Evolutionary conservation across 2,797 vertebrate genomes (phyloP).

Genomic region (Oreochromis mossambicus): DNA sequence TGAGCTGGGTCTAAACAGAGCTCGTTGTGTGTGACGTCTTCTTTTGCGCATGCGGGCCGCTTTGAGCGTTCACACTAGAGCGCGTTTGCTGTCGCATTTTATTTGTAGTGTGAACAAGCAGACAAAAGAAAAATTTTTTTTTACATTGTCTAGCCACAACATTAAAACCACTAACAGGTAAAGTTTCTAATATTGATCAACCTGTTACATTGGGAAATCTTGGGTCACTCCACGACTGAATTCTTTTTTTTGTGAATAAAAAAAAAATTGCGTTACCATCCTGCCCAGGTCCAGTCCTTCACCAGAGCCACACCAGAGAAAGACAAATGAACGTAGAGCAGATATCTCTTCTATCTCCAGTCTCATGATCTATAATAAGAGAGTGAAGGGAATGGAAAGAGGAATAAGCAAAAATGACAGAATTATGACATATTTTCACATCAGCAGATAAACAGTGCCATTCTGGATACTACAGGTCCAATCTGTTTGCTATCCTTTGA

Average conservation of each 20-base stretch:
- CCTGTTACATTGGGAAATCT: background rate
- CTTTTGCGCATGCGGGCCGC: too few relatives aligned
- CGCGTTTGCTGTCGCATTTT: too few relatives aligned
- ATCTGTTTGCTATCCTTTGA: background rate
- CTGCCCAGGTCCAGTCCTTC: constrained; percentile 95
- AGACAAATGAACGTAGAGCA: constrained; percentile 90
- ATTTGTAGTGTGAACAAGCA: too few relatives aligned
- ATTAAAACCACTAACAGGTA: background rate
- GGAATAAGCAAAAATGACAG: background rate
- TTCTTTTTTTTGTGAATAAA: background rate
- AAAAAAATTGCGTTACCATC: constrained; percentile 78
- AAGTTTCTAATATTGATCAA: background rate
- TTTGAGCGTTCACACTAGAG: too few relatives aligned
- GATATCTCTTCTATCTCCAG: constrained; percentile 97
- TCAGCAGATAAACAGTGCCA: background rate
- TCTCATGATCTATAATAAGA: constrained; percentile 89
- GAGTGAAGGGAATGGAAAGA: background rate
- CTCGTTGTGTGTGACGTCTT: too few relatives aligned
- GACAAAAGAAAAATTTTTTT: background rate
- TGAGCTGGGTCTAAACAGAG: too few relatives aligned
- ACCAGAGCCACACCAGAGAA: constrained; percentile 96
- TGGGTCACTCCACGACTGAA: background rate
- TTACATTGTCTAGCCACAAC: background rate
- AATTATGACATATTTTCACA: background rate
- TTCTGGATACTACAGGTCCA: background rate